These are phyloP conservation scores for Pomatostomus ruficeps DNA, from an alignment of 2,113 vertebrate species.

Conservation along the genomic window DNA sequence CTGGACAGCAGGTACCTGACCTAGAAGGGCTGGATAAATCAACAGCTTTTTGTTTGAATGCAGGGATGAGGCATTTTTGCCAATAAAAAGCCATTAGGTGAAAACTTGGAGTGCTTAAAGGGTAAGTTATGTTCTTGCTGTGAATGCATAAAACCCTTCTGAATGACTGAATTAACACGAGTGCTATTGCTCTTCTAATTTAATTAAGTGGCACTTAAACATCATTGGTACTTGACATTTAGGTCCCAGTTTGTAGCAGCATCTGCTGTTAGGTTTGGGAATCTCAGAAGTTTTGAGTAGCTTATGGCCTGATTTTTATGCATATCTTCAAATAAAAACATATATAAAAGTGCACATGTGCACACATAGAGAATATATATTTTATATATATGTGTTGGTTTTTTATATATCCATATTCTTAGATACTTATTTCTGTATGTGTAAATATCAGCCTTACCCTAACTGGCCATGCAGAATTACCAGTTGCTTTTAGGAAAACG, in stretches of 20 bases:
- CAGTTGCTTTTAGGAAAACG: fast-evolving
- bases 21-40: not conserved
- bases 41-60: not conserved
- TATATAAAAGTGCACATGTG: not conserved
- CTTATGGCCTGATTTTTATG: not conserved
- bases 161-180: not conserved
- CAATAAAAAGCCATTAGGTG: not conserved
- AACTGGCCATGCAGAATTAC: not conserved
- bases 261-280: not conserved
- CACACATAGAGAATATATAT: not conserved
- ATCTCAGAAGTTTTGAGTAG: not conserved
- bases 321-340: not conserved
- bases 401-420: not conserved
- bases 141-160: not conserved
- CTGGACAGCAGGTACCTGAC: not conserved
- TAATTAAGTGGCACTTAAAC: constrained; percentile 4
- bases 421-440: not conserved
- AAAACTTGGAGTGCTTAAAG: not conserved
- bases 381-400: not conserved
- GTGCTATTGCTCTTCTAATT: not conserved
- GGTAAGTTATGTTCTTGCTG: not conserved
- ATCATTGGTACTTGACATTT: constrained; percentile 14
- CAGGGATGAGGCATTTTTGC: not conserved
- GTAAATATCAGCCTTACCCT: not conserved
- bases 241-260: not conserved